Base-by-base conservation (phyloP, 2,797 vertebrate genomes). In the Remorina albescens region DNA sequence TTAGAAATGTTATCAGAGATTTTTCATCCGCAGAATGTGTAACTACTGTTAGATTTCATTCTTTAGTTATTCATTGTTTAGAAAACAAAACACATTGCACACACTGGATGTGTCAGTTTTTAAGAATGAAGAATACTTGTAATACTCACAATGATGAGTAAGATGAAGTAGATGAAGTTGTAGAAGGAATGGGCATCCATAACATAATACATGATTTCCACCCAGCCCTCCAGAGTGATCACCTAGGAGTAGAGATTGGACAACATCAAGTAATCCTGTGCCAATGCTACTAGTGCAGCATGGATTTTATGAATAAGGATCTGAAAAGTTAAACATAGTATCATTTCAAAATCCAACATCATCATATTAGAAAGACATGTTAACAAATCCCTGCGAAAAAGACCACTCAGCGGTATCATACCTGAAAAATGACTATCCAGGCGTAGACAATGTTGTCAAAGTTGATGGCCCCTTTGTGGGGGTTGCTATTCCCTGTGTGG, bases 181-280 rank as follows among this genome's bases (percentile, higher is more conserved):
- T 99, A 99, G 93, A 99, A 99, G 69, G 98, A 99, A 84, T 99
- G 98, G 0, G 98, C 98, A 8, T 99, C 97, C 98, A 99, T 99
- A 66, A 99, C 98, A 0, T 99, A 99, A 88, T 99, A 99, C 98
- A 99, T 99, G 83, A 99, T 99, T 92, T 99, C 98, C 81, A 99
- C 98, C 98, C 98, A 99, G 76, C 98, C 98, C 88, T 99, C 98
- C 92, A 99, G 93, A 1, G 98, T 99, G 84, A 99, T 99, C 78
- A 99, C 98, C 98, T 99, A 80, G 13, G 74, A 60, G 44, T 30
- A 71, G 54, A 76, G 5, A 67, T 28, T 47, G 0, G 11, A n/a
- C n/a, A 30, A 30, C 30, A 30, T 30, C 30, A 30, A 30, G 30
- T 30, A 3, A 30, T 30, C 30, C 6, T 30, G 30, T 30, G 30